A percentile compares a stretch with the other conserved stretches of the same genome.
phyloP scores from a whole-genome alignment of 1,140 invertebrate genomes.

The Mya arenaria region DNA sequence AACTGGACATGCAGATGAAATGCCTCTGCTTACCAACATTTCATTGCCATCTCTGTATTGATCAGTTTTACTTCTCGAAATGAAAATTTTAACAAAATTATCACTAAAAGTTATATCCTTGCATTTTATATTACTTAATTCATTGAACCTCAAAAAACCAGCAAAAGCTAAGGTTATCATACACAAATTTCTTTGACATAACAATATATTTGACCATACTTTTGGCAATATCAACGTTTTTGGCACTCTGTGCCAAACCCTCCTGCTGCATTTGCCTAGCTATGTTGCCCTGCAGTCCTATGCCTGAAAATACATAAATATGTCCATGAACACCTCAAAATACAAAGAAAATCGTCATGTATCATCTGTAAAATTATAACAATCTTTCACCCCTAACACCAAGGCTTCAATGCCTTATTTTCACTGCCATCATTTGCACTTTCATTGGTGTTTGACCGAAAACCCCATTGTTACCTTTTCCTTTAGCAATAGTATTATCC shows the following conservation, averaged over 20 bases:
- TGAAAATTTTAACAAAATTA: constrained; percentile 5
- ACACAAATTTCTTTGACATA: constrained; percentile 34
- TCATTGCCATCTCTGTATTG: constrained; percentile 36
- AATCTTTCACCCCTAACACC: no score
- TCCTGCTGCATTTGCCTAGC: background rate
- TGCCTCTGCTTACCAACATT: constrained; percentile 10
- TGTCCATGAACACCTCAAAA: no score
- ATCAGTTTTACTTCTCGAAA: constrained; percentile 38
- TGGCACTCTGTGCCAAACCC: background rate
- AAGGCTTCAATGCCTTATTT: no score
- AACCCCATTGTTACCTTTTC: constrained; percentile 12
- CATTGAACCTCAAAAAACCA: constrained; percentile 30
- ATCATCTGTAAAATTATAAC: no score
- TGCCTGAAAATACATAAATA: constrained; percentile 1
- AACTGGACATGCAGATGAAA: constrained; percentile 11
- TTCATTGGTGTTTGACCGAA: no score
- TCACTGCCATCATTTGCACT: no score
- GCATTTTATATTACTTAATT: constrained; percentile 23
- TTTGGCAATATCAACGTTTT: background rate
- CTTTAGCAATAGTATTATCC: background rate
- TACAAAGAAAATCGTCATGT: no score
- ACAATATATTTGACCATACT: background rate
- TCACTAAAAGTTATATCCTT: constrained; percentile 28
- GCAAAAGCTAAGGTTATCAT: constrained; percentile 39
- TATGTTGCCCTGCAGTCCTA: background rate